Conservation (phyloP, 2,797 vertebrate genomes). For the Okamejei kenojei region DNA sequence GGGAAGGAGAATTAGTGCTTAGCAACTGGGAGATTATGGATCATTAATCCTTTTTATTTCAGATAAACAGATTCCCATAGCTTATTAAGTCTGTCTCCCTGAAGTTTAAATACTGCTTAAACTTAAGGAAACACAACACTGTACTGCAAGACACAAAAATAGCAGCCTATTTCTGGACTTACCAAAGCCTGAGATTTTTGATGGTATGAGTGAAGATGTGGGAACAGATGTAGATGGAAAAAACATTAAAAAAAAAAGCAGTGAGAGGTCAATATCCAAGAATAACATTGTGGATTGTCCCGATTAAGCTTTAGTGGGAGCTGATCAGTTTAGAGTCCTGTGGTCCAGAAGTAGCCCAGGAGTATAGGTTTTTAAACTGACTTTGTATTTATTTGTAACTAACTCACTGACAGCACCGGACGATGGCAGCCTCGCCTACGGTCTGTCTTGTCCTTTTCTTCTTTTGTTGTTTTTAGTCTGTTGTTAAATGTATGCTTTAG, state of each 20-base stretch:
- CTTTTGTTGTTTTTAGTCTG: too few species aligned
- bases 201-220: not conserved
- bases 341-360: too few species aligned
- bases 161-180: not conserved
- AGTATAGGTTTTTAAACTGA: not conserved
- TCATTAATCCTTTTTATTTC: not conserved
- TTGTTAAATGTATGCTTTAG: too few species aligned
- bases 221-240: constrained; percentile 17
- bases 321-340: not conserved
- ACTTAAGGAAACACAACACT: not conserved
- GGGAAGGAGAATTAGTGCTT: too few species aligned
- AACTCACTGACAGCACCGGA: not conserved
- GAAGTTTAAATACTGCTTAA: not conserved
- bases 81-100: not conserved
- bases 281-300: not conserved
- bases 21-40: too few species aligned
- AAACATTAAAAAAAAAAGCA: not conserved
- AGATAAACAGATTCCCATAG: not conserved
- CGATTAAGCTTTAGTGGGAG: not conserved
- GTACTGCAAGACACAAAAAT: not conserved
- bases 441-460: too few species aligned
- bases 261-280: not conserved
- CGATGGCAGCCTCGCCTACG: too few species aligned
- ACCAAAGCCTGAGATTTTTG: constrained; percentile 1
- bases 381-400: not conserved